Evolutionary conservation across 1,140 invertebrate species (phyloP).

Genomic region (Drosophila murphyi): DNA sequence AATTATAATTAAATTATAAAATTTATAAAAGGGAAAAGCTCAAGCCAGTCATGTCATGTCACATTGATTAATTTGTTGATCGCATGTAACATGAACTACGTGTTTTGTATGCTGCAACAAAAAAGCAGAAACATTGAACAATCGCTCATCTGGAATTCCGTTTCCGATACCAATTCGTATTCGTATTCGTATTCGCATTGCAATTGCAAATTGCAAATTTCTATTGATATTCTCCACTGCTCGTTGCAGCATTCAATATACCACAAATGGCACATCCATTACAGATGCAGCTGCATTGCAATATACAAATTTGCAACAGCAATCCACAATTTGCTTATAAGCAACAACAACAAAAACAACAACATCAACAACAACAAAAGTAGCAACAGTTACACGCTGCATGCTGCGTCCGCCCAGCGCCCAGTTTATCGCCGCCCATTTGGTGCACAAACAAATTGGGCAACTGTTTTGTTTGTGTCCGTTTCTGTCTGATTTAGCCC

Average conservation of each 20-base stretch:
- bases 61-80: conserved; percentile 3
- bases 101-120: neutral
- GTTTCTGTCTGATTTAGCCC: conserved; percentile 62
- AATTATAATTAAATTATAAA: neutral
- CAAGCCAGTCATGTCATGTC: neutral
- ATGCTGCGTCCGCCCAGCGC: conserved; percentile 29
- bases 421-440: conserved; percentile 11
- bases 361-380: conserved; percentile 38
- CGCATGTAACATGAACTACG: neutral
- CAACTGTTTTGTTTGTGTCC: conserved; percentile 65
- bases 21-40: neutral
- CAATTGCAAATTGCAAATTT: conserved; percentile 14
- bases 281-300: conserved; percentile 67
- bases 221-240: conserved; percentile 35
- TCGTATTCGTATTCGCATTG: conserved; percentile 9
- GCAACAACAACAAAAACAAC: conserved; percentile 31
- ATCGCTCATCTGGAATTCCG: conserved; percentile 23
- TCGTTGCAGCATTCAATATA: conserved; percentile 42
- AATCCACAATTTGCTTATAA: conserved; percentile 54
- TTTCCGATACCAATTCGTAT: conserved; percentile 5
- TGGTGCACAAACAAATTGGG: conserved; percentile 33
- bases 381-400: neutral
- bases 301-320: conserved; percentile 71
- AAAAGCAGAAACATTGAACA: conserved; percentile 8
- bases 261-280: conserved; percentile 78